A percentile compares a stretch with the other conserved stretches of the same genome.
These are phyloP conservation scores for Tokudaia muenninki DNA, from an alignment of 2,797 vertebrate genomes.

Conservation along the genomic window DNA sequence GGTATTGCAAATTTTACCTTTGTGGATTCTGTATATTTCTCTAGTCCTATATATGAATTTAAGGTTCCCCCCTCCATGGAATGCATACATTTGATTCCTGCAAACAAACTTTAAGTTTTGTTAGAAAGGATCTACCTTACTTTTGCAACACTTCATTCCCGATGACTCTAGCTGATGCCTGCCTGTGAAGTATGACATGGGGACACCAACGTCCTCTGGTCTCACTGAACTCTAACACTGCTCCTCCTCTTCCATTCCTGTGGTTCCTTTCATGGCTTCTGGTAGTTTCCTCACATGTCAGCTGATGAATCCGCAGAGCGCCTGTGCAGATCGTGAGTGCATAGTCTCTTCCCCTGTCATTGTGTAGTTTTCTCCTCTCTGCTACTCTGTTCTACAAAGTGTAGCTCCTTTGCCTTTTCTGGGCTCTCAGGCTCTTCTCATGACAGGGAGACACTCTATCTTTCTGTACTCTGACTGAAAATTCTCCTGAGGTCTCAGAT, in stretches of 20 bases:
- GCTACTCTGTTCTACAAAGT: too few relatives aligned
- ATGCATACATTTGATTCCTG: not conserved
- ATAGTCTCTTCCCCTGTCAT: not conserved
- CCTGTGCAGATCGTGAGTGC: not conserved
- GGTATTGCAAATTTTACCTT: not conserved
- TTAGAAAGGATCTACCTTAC: not conserved
- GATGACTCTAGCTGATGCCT: not conserved
- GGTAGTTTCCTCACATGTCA: not conserved
- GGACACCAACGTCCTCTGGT: not conserved
- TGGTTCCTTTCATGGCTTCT: not conserved
- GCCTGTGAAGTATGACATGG: too few relatives aligned
- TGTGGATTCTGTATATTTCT: not conserved
- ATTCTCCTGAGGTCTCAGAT: not conserved
- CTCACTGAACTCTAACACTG: not conserved
- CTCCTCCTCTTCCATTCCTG: not conserved
- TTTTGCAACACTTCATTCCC: not conserved
- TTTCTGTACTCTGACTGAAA: not conserved
- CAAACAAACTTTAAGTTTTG: not conserved
- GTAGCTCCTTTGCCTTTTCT: not conserved
- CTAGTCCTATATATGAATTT: not conserved
- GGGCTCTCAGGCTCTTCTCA: not conserved
- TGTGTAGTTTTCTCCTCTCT: not conserved
- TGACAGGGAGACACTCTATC: not conserved
- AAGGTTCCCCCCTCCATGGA: not conserved
- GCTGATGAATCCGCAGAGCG: accelerated